Evolutionary conservation across 1,140 invertebrate genomes (phyloP).

Genomic region (Polypedilum pembai): DNA sequence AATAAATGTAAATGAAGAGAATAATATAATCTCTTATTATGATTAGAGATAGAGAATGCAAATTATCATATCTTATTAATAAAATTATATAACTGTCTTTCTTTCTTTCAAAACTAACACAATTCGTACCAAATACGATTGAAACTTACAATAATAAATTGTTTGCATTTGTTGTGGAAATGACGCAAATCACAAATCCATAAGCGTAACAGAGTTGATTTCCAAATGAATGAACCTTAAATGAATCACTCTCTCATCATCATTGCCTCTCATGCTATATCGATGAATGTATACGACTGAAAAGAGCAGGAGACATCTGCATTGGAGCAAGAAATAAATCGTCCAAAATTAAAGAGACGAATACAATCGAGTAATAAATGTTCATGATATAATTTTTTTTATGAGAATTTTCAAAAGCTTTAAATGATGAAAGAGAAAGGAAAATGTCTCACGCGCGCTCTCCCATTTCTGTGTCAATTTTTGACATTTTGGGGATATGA

Average conservation of each 20-base stretch:
- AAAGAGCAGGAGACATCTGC: background rate
- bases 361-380: no score
- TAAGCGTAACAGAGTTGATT: constrained; percentile 10
- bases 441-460: background rate
- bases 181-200: constrained; percentile 16
- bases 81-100: no score
- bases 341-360: no score
- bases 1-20: no score
- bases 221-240: constrained; percentile 12
- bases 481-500: constrained; percentile 11
- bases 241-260: background rate
- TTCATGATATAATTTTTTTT: no score
- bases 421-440: background rate
- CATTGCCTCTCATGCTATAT: background rate
- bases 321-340: background rate
- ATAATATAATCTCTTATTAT: no score
- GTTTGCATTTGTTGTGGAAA: background rate
- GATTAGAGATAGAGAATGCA: no score
- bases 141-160: no score
- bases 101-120: no score
- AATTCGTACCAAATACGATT: no score
- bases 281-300: background rate
- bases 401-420: no score
- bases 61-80: no score
- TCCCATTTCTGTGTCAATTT: background rate